Evolutionary conservation across 1,140 invertebrate species (phyloP), one percentile per base, ranked within the genome.

Genomic region (Oedothorax gibbosus): DNA sequence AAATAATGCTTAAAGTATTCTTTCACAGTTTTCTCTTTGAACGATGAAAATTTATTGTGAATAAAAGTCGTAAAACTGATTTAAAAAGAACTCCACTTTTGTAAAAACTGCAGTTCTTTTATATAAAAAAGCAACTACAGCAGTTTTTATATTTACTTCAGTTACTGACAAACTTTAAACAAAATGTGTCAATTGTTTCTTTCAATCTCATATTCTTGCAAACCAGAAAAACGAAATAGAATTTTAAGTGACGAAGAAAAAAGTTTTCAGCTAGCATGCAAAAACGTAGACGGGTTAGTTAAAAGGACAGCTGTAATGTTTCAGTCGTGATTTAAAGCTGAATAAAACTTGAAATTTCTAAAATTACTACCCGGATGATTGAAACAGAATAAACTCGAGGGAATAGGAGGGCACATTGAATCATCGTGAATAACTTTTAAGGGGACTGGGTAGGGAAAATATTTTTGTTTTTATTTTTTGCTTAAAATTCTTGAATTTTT

Each of bases 141-240:
- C 51, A 35, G n/a, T 35, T 35, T 35, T 71, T 71, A n/a, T 71
- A 35, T 18, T 71, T 10, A 18, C 50, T n/a, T 14, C 6, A 9
- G 11, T 20, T 71, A 51, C 49, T 53, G 49, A n/a, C 20, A 71
- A 51, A 51, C 68, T 71, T 53, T n/a, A n/a, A 71, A 71, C 50
- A 51, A 71, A 71, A 71, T 71, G 68, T 53, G 50, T 71, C 68
- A 71, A 71, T 71, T 71, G 15, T 71, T 71, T 71, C 49, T 71
- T 71, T 71, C 68, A 18, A 71, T 53, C 53, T 51, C 68, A 71
- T 51, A 71, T 71, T 71, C 68, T 71, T 18, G 49, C 50, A 51
- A 35, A 35, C 35, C 35, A 18, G 68, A 71, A 71, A 71, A 71
- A 51, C 53, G 9, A 51, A 71, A 71, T 71, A 71, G 15, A 71